Base-by-base conservation (phyloP, 2,888 invertebrate genomes). In the Phyllotreta cruciferae region DNA sequence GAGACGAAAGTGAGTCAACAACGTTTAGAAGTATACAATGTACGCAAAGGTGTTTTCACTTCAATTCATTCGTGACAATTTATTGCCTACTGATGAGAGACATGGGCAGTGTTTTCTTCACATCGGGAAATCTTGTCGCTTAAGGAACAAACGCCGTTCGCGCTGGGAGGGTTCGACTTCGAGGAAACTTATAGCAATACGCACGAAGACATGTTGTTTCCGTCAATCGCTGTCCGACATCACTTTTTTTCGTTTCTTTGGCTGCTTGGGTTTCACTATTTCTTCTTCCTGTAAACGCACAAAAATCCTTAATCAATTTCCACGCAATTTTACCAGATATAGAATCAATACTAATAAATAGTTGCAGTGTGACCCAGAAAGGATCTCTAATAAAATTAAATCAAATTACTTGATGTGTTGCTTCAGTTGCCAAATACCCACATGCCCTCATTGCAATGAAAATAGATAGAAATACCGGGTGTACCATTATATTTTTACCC, bases 161-260 rank as follows among this genome's bases (percentile, higher is more conserved):
- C 49, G 47, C 14, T 61, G 47, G 44, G 64, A 52, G 41, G 39
- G 34, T 49, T 50, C 54, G 50, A 53, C 49, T 53, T 56, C 64
- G 58, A 55, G 71, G 35, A 52, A 41, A 42, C 41, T 14, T 35
- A 38, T 24, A 58, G 60, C 52, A 52, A 60, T 52, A 70, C 69
- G 72, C 73, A 70, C 72, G 67, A 67, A 66, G 63, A 56, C 34
- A 35, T 57, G 47, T 65, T 69, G 63, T 45, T 67, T 80, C 80
- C 80, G 89, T 93, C 91, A 95, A 88, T 96, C 95, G 83, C 94
- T 95, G 83, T 96, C 96, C 71, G 93, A 94, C 80, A 92, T 89
- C 63, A 92, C 90, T 85, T 93, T 93, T 90, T 94, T 94, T 82
- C 95, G 87, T 79, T 94, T 92, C 82, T 95, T 96, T 67, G 93